Conservation (phyloP, 1,140 invertebrate species). For the Pogonomyrmex californicus region DNA sequence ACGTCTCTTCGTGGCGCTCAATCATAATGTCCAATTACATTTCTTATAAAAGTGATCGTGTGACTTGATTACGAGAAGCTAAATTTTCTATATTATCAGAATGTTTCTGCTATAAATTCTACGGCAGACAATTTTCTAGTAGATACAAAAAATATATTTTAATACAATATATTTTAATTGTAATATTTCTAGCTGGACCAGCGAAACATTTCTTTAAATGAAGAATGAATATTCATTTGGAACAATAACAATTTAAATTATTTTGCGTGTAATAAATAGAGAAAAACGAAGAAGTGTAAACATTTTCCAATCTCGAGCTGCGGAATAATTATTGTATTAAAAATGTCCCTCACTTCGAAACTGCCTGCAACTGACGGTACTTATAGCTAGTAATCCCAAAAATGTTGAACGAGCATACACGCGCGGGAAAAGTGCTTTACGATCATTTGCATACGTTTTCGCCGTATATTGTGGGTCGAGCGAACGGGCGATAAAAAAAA, state of each 20-base stretch:
- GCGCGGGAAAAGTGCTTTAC: constrained; percentile 28
- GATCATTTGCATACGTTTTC: constrained; percentile 53
- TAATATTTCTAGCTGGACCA: too few species aligned
- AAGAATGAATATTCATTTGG: constrained; percentile 1
- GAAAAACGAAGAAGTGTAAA: background rate
- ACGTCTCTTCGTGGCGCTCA: too few species aligned
- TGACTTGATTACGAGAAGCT: too few species aligned
- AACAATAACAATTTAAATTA: constrained; percentile 10
- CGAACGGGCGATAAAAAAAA: constrained; percentile 61
- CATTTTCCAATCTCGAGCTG: background rate
- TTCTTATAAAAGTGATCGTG: too few species aligned
- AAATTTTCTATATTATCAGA: too few species aligned
- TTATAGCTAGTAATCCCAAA: constrained; percentile 31
- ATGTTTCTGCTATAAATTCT: too few species aligned
- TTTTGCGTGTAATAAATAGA: background rate
- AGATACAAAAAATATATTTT: too few species aligned
- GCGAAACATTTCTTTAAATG: too few species aligned
- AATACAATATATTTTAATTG: too few species aligned
- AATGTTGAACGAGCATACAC: background rate
- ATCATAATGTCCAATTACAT: too few species aligned
- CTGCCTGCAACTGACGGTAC: constrained; percentile 9
- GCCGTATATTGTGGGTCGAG: background rate
- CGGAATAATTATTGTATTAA: background rate
- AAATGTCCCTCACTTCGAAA: constrained; percentile 10
- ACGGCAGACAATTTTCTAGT: too few species aligned